Base-by-base conservation (phyloP, 2,888 invertebrate genomes). In the Rutpela maculata region DNA sequence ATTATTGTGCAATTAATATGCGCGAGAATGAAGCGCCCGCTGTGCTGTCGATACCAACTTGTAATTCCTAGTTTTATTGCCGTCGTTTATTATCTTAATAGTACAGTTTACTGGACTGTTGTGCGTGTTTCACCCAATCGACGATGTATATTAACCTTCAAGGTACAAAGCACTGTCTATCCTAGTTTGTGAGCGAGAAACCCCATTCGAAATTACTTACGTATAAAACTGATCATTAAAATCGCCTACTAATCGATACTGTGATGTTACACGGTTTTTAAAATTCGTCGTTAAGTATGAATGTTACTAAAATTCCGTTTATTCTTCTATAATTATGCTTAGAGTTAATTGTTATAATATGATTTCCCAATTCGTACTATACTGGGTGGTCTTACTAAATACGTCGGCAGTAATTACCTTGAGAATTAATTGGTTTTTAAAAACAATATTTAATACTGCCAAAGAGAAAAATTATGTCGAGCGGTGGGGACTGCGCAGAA, bases 41-140 rank as follows among this genome's bases (percentile, higher is more conserved):
- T 87, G 88, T 80, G 86, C 86, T 86, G 87, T 88, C 88, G 87
- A 88, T 87, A 85, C 86, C 84, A 84, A 84, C 88, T 83, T 88
- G 88, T 88, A 88, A 88, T 86, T 86, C 84, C 86, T 86, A 86
- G 86, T 83, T 89, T 88, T 88, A 88, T 88, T 84, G 86, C 86
- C 82, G 82, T 84, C 88, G 86, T 89, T 88, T 88, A 86, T 88
- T 88, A 88, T 88, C 87, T 88, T 88, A 88, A 88, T 88, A 86
- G 88, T 85, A 81, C 85, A 87, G 86, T 88, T 88, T 88, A 87
- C 86, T 83, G 85, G 85, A 84, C 78, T 85, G 83, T 83, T 84
- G 83, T 85, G 85, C 86, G 83, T 87, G 86, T 87, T 86, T 84
- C 81, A 80, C 83, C 80, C 83, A 77, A 75, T 80, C 71, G 70